A percentile compares a stretch with the other conserved stretches of the same genome.
Evolutionary conservation across 1,140 invertebrate genomes (phyloP).

Genomic region (Apis laboriosa): DNA sequence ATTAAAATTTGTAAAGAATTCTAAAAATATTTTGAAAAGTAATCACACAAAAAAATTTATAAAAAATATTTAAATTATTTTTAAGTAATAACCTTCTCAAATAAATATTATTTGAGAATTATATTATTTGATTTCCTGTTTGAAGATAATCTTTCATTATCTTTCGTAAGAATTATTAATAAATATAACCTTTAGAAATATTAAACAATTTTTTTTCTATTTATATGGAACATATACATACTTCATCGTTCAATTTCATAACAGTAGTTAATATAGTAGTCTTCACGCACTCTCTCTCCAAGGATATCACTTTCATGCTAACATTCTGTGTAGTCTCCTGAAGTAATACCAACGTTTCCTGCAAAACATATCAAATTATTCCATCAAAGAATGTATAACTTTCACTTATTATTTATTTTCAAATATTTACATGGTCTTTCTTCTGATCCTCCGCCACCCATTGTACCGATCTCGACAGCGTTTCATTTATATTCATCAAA

Average conservation of each 20-base stretch:
- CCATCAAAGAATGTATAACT: neutral
- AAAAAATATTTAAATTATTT: neutral
- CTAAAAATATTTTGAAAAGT: neutral
- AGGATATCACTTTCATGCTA: slow-evolving; percentile 74
- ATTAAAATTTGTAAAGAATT: neutral
- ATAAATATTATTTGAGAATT: neutral
- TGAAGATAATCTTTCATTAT: no score
- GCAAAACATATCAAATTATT: slow-evolving; percentile 35
- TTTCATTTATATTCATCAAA: slow-evolving; percentile 78
- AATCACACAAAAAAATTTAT: neutral
- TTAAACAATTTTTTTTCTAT: neutral
- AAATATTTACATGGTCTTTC: slow-evolving; percentile 79
- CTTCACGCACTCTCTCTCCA: slow-evolving; percentile 74
- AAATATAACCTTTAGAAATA: neutral
- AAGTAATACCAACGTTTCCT: slow-evolving; percentile 75
- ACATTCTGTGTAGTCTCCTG: slow-evolving; percentile 76
- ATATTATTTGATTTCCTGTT: neutral
- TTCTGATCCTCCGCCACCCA: slow-evolving; percentile 78
- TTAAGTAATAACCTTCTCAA: neutral
- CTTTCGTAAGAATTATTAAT: no score
- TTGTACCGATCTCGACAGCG: slow-evolving; percentile 76
- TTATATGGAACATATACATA: slow-evolving; percentile 26
- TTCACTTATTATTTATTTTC: neutral
- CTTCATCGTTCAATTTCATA: slow-evolving; percentile 69
- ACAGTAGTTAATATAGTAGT: slow-evolving; percentile 57